phyloP scores from a whole-genome alignment of 1,140 invertebrate genomes.

The Ceratina japonica region DNA sequence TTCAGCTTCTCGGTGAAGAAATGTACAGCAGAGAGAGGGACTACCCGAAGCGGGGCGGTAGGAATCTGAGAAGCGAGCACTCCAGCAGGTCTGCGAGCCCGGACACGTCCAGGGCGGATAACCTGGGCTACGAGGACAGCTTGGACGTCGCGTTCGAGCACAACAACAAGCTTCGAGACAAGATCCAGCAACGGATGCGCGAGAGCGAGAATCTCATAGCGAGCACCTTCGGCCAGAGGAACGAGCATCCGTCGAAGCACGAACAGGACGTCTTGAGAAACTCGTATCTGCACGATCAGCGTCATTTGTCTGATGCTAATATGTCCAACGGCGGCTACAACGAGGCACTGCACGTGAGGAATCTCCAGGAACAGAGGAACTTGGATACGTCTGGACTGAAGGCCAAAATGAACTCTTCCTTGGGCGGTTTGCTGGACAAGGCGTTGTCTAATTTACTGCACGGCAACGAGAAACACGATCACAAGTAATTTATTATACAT shows the following conservation, averaged over 20 bases:
- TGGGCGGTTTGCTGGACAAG: conserved; percentile 74
- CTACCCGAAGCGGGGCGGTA: conserved; percentile 55
- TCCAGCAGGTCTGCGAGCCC: conserved; percentile 72
- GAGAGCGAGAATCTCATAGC: conserved; percentile 76
- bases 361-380: not conserved
- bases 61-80: conserved; percentile 58
- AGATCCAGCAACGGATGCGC: conserved; percentile 77
- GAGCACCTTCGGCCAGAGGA: conserved; percentile 71
- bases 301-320: conserved; percentile 9
- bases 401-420: conserved; percentile 66
- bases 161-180: conserved; percentile 77
- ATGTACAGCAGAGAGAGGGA: conserved; percentile 73
- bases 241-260: not conserved
- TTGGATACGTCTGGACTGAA: conserved; percentile 63
- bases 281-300: conserved; percentile 23
- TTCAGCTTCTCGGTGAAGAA: conserved; percentile 76
- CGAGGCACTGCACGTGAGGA: not conserved
- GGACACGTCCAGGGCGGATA: conserved; percentile 65
- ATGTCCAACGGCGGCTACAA: conserved; percentile 34
- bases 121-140: conserved; percentile 76
- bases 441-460: conserved; percentile 76
- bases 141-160: conserved; percentile 77
- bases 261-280: conserved; percentile 31
- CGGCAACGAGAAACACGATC: conserved; percentile 75
- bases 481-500: conserved; percentile 56